These are phyloP conservation scores for Salvelinus alpinus DNA, from an alignment of 2,113 vertebrate species.

Conservation along the genomic window DNA sequence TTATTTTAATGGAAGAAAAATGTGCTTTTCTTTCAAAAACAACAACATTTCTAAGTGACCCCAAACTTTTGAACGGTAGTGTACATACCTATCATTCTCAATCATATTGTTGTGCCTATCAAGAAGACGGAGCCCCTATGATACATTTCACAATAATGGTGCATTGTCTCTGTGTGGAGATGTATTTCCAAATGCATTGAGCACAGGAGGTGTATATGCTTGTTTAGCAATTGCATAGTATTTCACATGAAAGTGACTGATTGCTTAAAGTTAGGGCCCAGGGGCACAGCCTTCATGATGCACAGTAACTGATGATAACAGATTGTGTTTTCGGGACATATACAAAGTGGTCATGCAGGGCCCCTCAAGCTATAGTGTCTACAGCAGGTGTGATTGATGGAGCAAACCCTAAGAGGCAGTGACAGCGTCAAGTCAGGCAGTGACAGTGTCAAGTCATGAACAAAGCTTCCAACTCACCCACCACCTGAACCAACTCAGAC, in stretches of 20 bases:
- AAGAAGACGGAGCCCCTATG: neutral
- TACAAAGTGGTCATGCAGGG: neutral
- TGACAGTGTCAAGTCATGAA: neutral
- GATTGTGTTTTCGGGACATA: neutral
- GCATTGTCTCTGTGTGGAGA: neutral
- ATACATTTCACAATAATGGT: neutral
- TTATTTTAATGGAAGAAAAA: no score
- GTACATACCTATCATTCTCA: no score
- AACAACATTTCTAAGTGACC: no score
- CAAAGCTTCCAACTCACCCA: neutral
- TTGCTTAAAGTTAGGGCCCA: neutral
- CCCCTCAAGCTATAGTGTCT: neutral
- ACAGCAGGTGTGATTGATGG: neutral
- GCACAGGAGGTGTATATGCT: neutral
- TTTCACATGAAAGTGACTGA: neutral
- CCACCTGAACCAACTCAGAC: neutral
- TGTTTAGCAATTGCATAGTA: neutral
- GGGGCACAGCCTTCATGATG: neutral
- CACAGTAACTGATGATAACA: neutral
- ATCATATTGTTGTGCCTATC: neutral
- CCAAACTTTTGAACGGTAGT: no score
- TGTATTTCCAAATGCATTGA: neutral
- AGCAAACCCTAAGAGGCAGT: neutral
- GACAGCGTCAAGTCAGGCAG: neutral
- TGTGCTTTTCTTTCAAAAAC: no score